Evolutionary conservation across 1,140 invertebrate genomes (phyloP).

Genomic region (Heliconius himera): DNA sequence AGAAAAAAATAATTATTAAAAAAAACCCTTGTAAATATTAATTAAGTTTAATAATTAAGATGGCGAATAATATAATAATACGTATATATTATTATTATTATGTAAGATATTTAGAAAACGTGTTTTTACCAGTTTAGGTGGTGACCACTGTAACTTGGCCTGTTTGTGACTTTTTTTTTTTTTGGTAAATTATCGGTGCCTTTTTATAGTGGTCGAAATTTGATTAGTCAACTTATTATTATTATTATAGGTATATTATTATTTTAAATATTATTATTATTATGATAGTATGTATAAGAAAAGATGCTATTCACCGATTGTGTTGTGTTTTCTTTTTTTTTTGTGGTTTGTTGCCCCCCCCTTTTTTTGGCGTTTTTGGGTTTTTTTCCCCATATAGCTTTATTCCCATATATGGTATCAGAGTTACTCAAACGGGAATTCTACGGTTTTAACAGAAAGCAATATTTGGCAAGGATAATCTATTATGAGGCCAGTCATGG

Average conservation of each 20-base stretch:
- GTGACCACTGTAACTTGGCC: conserved; percentile 52
- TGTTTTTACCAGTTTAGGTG: conserved; percentile 62
- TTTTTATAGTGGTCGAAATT: conserved; percentile 59
- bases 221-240: conserved; percentile 59
- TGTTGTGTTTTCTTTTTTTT: conserved; percentile 55
- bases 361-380: background rate
- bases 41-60: background rate
- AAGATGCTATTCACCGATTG: conserved; percentile 64
- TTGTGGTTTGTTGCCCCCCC: background rate
- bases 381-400: background rate
- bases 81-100: conserved; percentile 4
- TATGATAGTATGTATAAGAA: conserved; percentile 56
- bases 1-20: background rate
- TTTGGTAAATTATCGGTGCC: conserved; percentile 34
- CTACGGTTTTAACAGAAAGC: too few species aligned
- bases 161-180: conserved; percentile 18
- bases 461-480: too few species aligned
- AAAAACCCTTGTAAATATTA: background rate
- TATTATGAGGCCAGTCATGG: too few species aligned
- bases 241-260: conserved; percentile 53
- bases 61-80: background rate
- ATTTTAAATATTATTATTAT: conserved; percentile 59
- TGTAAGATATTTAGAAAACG: conserved; percentile 70
- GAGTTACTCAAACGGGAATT: too few species aligned
- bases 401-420: too few species aligned